Base-by-base conservation (phyloP, 2,113 vertebrate species). In the Rynchops niger region DNA sequence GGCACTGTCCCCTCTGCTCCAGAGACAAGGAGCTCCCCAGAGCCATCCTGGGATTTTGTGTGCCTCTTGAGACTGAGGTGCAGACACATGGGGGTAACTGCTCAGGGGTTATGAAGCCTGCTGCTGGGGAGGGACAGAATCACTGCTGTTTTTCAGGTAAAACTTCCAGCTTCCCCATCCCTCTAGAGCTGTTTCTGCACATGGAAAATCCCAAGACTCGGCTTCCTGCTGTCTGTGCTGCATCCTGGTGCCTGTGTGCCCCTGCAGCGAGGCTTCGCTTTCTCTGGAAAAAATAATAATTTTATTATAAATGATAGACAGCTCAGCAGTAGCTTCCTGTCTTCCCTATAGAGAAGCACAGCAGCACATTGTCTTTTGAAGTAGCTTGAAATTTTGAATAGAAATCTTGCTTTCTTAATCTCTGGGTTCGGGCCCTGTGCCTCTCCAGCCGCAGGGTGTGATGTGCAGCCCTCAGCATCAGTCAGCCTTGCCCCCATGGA, bases 181-280 rank as follows among this genome's bases (percentile, higher is more conserved):
- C 22, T 90, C 34, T 53, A 19, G 26, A 82, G 65, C 50, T 16
- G 4, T 82, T 95, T 72, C 71, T 94, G 78, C 32, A 20, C 22
- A 20, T 45, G 86, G 74, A 62, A 95, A 82, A 71, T 72, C 61
- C 53, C 4, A 6, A 16, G 4, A 63, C 43, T 26, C 0, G 0
- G 19, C 76, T 92, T 96, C 94, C 88, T 96, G 82, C 66, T 1
- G 47, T 85, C 91, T 95, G 88, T 73, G 66, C 61, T 1, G 1
- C 70, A 79, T 94, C 93, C 91, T 94, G 88, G 65, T 88, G 82
- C 74, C 58, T 49, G 12, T n/a, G 55, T 53, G 88, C 42, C 23
- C 82, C 70, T 67, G 61, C 47, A 34, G 82, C 0, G 2, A 55
- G 38, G 71, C 71, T 76, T 66, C 17, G 5, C 47, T 90, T 92